phyloP scores from a whole-genome alignment of 2,113 vertebrate genomes.

The Serinus canaria region DNA sequence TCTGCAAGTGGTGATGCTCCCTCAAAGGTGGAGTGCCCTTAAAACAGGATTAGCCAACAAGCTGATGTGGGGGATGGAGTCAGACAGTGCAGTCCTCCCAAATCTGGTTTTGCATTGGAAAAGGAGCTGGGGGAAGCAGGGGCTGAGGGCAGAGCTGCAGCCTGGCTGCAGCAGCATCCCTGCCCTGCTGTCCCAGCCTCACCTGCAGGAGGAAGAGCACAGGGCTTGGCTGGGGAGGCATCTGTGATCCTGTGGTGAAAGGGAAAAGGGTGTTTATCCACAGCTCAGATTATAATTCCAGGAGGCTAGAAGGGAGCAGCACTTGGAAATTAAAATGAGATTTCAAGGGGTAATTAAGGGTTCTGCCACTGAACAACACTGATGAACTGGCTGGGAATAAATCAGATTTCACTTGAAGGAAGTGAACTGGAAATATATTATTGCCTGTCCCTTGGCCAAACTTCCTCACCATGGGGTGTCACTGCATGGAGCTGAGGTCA shows the following conservation, averaged over 20 bases:
- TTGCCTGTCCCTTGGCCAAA: background rate
- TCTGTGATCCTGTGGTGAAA: background rate
- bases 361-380: background rate
- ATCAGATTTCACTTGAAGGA: conserved; percentile 15
- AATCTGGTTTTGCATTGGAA: background rate
- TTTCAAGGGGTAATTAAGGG: conserved; percentile 27
- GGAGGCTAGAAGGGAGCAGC: background rate
- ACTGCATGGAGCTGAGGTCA: background rate
- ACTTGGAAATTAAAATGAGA: conserved; percentile 9
- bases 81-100: background rate
- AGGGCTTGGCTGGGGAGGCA: accelerated
- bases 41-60: background rate
- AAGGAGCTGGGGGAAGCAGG: background rate
- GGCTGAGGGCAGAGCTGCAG: background rate
- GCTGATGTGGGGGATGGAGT: background rate
- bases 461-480: background rate
- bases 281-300: background rate
- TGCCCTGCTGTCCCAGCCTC: background rate
- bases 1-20: background rate
- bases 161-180: background rate
- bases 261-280: background rate
- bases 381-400: conserved; percentile 7
- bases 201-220: background rate
- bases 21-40: background rate
- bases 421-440: conserved; percentile 28